These are phyloP conservation scores for Panthera uncia DNA, from an alignment of 2,113 vertebrate species.

Conservation along the genomic window DNA sequence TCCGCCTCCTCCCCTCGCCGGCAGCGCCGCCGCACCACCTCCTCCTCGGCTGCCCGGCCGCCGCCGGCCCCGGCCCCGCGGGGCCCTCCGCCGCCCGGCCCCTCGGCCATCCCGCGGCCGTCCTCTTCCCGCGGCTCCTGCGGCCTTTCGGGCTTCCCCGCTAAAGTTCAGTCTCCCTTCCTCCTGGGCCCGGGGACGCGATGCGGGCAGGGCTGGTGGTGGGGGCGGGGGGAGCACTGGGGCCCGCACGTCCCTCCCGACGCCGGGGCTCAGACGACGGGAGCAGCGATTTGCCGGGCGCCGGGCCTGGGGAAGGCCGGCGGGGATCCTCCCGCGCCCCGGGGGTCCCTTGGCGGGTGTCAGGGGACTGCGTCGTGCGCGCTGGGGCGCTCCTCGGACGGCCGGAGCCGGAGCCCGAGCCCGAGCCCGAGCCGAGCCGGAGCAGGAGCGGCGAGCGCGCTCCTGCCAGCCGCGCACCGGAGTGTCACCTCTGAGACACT, in stretches of 20 bases:
- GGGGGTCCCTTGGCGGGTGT: not conserved
- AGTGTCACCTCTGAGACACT: constrained; percentile 83
- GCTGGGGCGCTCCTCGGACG: constrained; percentile 11
- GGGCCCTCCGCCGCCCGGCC: constrained; percentile 14
- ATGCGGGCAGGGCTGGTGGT: not conserved
- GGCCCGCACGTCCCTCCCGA: constrained; percentile 42
- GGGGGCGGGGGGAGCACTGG: not conserved
- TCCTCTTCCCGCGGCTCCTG: not conserved
- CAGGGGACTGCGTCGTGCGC: not conserved
- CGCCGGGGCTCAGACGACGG: constrained; percentile 56
- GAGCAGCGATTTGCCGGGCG: not conserved
- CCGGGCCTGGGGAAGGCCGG: not conserved
- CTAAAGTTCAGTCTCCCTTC: constrained; percentile 8
- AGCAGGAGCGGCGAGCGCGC: not conserved
- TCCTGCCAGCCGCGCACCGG: constrained; percentile 56
- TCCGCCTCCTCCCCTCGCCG: constrained; percentile 42
- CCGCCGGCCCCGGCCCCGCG: constrained; percentile 38
- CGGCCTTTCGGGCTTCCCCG: not conserved
- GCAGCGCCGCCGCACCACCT: constrained; percentile 69
- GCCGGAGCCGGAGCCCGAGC: not conserved
- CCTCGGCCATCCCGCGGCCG: constrained; percentile 41
- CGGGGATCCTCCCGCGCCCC: not conserved
- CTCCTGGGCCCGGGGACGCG: not conserved
- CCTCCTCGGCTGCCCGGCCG: constrained; percentile 30
- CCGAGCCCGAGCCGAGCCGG: constrained; percentile 30